Conservation (phyloP, 35 echinoderm and acorn worm genomes). For the Ophioderma brevispina region DNA sequence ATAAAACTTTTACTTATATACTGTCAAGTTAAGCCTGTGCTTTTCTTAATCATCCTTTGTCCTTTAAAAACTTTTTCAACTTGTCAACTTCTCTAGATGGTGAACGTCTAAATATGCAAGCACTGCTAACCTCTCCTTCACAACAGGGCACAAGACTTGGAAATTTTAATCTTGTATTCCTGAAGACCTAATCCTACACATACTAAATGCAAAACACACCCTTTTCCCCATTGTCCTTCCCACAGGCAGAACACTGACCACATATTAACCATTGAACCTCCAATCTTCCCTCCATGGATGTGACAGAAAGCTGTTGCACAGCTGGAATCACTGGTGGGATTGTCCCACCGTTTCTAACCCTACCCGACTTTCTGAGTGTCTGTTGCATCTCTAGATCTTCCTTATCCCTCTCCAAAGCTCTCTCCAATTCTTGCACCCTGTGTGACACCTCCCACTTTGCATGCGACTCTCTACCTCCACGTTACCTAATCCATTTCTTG, state of each 20-base stretch:
- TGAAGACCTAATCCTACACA: not conserved
- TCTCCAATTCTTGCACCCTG: not conserved
- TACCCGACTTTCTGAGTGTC: not conserved
- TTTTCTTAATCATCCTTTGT: not conserved
- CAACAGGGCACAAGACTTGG: conserved; percentile 26
- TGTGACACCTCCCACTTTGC: not conserved
- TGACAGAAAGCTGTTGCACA: not conserved
- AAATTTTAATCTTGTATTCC: not conserved
- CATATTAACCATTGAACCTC: not conserved
- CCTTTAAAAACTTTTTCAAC: not conserved
- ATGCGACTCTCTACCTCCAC: not conserved
- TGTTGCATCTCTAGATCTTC: not conserved
- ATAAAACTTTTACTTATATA: not conserved
- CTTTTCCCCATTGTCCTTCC: not conserved
- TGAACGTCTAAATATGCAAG: not conserved
- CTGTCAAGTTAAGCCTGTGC: not conserved
- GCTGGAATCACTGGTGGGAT: not conserved
- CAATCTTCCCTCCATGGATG: not conserved
- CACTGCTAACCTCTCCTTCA: conserved; percentile 32
- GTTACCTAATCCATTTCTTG: not conserved
- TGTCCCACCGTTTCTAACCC: not conserved
- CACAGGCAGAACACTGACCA: not conserved
- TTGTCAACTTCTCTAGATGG: not conserved
- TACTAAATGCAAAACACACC: not conserved
- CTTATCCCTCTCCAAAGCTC: not conserved